A percentile compares a stretch with the other conserved stretches of the same genome.
Evolutionary conservation across 2,113 vertebrate genomes (phyloP).

Genomic region (Heterocephalus glaber): DNA sequence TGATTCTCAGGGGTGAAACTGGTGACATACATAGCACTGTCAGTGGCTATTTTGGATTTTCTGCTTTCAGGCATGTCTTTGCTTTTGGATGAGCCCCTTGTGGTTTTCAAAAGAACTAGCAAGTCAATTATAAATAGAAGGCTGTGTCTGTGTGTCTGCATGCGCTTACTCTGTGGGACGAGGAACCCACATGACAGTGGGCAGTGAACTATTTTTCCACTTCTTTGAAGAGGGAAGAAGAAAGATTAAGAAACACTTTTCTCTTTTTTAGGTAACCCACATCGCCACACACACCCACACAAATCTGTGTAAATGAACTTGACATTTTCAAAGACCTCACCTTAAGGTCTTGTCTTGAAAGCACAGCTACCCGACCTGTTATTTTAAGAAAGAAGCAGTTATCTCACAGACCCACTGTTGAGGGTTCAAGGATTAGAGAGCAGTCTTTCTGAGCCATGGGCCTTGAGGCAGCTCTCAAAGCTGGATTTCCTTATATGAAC

Average conservation of each 20-base stretch:
- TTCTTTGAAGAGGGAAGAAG: constrained; percentile 76
- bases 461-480: constrained; percentile 11
- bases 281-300: constrained; percentile 64
- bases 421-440: constrained; percentile 41
- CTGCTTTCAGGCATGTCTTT: constrained; percentile 71
- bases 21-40: constrained; percentile 44
- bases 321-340: constrained; percentile 77
- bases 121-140: constrained; percentile 81
- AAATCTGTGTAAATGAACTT: constrained; percentile 77
- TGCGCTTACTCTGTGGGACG: constrained; percentile 68
- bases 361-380: constrained; percentile 52
- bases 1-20: constrained; percentile 61
- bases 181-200: constrained; percentile 70
- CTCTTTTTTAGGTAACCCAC: constrained; percentile 75
- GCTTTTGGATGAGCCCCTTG: constrained; percentile 76
- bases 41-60: constrained; percentile 73
- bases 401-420: constrained; percentile 9
- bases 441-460: neutral
- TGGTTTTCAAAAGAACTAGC: constrained; percentile 77
- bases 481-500: constrained; percentile 18
- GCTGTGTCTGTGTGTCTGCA: constrained; percentile 70
- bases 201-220: constrained; percentile 75
- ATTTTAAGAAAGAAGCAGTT: constrained; percentile 70
- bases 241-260: constrained; percentile 67
- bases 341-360: constrained; percentile 72